Evolutionary conservation across 1,140 invertebrate genomes (phyloP), one percentile per base, ranked within the genome.

Genomic region (Eupristina koningsbergeri): DNA sequence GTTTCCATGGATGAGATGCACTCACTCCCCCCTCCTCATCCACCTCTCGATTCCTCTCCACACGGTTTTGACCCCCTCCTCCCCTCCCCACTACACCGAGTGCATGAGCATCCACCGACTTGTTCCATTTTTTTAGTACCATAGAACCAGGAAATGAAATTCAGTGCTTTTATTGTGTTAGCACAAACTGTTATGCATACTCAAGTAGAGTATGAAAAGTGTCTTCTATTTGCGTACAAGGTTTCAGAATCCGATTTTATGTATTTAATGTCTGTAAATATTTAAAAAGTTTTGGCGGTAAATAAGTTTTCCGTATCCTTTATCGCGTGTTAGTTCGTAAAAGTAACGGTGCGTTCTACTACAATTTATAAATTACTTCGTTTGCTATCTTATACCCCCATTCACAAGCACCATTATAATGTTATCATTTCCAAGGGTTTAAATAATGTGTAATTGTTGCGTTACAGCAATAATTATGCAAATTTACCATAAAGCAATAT

Each of bases 101-200:
- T 53, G 50, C 50, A 53, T 17, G 53, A 58, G 5, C 53, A 22
- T 9, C 53, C 53, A 26, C 5, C 1, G 19, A 71, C 67, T 76
- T 64, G 58, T 76, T 82, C 67, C 58, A 63, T 64, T 82, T 67
- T 76, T 64, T 22, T 53, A 73, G 26, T 39, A 11, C 41, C 5
- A 26, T 29, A n/a, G 5, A 26, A 26, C 39, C 5, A 26, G 53
- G 50, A 80, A 83, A 76, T 77, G 61, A 83, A 76, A 77, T 83
- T 83, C 36, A 53, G 61, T 69, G 0, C 41, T 77, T 76, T 83
- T 69, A 67, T 77, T 50, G 45, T 29, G 22, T n/a, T 36, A 3
- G 22, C 41, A 17, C 22, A 67, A 53, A 77, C 64, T 78, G 39
- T 58, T 67, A 41, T 71, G 63, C 29, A 71, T 53, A 64, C 34